A percentile compares a stretch with the other conserved stretches of the same genome.
These are phyloP conservation scores for Candidula unifasciata DNA, from an alignment of 2,888 invertebrate genomes.

Conservation along the genomic window DNA sequence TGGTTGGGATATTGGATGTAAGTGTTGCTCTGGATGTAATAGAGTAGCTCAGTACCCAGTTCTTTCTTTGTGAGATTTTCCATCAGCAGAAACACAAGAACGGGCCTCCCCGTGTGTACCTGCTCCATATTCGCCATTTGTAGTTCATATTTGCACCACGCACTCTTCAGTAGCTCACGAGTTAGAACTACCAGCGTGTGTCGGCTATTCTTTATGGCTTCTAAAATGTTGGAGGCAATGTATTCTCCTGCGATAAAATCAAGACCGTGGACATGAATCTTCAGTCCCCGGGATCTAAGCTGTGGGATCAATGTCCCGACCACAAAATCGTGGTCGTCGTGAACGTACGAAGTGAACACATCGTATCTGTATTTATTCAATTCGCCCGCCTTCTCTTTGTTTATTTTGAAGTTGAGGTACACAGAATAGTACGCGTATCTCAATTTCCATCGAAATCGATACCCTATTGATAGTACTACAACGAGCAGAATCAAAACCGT, in stretches of 20 bases:
- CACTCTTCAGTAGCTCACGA: conserved; percentile 14
- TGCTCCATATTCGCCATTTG: conserved; percentile 51
- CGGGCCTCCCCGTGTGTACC: conserved; percentile 33
- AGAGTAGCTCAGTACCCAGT: conserved; percentile 31
- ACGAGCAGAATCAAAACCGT: neutral
- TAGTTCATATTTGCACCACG: conserved; percentile 46
- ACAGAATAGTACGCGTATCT: conserved; percentile 43
- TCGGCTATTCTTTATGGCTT: conserved; percentile 37
- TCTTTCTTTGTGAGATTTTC: conserved; percentile 26
- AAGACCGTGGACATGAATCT: conserved; percentile 35
- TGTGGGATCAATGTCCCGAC: neutral
- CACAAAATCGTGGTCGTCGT: conserved; percentile 31
- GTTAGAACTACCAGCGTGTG: conserved; percentile 47
- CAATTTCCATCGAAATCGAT: conserved; percentile 46
- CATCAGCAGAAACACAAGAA: conserved; percentile 47
- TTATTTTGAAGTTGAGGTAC: neutral
- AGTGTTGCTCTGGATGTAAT: conserved; percentile 32
- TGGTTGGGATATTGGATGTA: conserved; percentile 7
- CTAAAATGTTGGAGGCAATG: conserved; percentile 30
- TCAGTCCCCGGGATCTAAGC: conserved; percentile 28
- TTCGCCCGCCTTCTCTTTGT: neutral
- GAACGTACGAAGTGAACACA: conserved; percentile 36
- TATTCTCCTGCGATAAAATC: conserved; percentile 33
- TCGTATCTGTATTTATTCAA: conserved; percentile 16
- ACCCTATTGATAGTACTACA: conserved; percentile 18